phyloP scores from a whole-genome alignment of 2,797 vertebrate species.

The Gobionotothen gibberifrons region DNA sequence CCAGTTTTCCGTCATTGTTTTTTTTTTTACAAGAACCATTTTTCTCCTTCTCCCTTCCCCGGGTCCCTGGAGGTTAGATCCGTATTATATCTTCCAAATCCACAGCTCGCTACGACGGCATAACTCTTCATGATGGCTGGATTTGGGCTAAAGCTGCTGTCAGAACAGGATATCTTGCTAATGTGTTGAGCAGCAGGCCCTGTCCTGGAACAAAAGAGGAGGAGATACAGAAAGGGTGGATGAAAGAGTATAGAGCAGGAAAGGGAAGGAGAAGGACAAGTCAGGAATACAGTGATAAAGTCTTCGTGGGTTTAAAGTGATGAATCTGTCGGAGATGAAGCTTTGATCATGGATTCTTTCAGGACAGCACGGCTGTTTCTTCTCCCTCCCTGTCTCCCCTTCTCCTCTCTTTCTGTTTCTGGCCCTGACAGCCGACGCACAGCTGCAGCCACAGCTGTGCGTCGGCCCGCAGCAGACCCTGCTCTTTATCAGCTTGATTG shows the following conservation, averaged over 20 bases:
- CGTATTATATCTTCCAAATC: constrained; percentile 66
- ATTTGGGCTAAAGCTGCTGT: constrained; percentile 78
- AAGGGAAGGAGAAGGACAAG: not conserved
- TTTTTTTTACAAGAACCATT: constrained; percentile 43
- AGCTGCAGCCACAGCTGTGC: constrained; percentile 83
- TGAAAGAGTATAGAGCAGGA: not conserved
- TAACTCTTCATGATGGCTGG: constrained; percentile 79
- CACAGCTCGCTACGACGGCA: constrained; percentile 54
- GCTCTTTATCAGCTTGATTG: constrained; percentile 78
- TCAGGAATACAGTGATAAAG: constrained; percentile 9
- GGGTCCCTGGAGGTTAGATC: constrained; percentile 71
- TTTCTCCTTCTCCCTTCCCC: constrained; percentile 40
- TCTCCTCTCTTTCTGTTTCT: constrained; percentile 14
- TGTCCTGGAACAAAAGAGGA: constrained; percentile 23
- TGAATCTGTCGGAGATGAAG: constrained; percentile 41
- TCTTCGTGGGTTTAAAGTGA: constrained; percentile 41
- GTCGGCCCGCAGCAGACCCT: constrained; percentile 61
- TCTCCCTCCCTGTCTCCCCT: constrained; percentile 4
- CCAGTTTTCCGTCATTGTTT: constrained; percentile 47
- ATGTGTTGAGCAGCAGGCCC: constrained; percentile 74
- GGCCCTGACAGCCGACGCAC: constrained; percentile 65
- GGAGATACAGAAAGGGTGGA: constrained; percentile 5
- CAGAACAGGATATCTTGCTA: constrained; percentile 74
- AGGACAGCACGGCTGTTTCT: constrained; percentile 30
- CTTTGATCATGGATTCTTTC: constrained; percentile 56